These are phyloP conservation scores for Anguilla anguilla DNA, from an alignment of 2,797 vertebrate species.

Conservation along the genomic window DNA sequence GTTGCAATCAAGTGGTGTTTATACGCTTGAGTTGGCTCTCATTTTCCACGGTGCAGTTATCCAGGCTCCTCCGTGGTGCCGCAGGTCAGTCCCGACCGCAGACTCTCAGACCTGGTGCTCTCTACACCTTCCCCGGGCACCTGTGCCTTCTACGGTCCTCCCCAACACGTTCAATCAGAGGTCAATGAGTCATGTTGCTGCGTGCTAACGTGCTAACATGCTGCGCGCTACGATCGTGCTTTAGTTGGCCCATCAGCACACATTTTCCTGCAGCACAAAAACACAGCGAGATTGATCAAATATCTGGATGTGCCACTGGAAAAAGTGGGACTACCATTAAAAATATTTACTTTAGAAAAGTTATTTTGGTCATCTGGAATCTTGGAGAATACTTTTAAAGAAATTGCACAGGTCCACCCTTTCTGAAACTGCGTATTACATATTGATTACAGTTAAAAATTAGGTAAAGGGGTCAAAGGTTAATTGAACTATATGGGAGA, in stretches of 20 bases:
- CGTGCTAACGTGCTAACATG: too few relatives aligned
- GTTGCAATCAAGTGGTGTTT: slow-evolving; percentile 38
- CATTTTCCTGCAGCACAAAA: slow-evolving; percentile 8
- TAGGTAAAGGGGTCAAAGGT: neutral
- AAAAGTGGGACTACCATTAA: neutral
- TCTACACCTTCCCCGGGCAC: neutral
- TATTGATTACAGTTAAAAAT: slow-evolving; percentile 28
- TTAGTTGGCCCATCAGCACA: neutral
- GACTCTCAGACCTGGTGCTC: neutral
- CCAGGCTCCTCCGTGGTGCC: neutral
- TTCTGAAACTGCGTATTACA: slow-evolving; percentile 21
- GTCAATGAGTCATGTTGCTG: neutral
- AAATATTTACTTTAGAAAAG: neutral
- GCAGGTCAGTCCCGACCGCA: neutral
- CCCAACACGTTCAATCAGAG: neutral
- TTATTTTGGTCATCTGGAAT: neutral
- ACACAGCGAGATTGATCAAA: neutral
- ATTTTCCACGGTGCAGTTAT: slow-evolving; percentile 1
- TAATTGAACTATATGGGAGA: neutral
- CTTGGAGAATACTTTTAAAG: neutral
- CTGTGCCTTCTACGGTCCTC: neutral
- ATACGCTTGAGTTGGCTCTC: slow-evolving; percentile 17
- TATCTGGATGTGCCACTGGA: neutral
- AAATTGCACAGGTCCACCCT: neutral
- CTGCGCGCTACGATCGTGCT: neutral